phyloP scores from a whole-genome alignment of 1,140 invertebrate genomes.

The Anastrepha ludens region DNA sequence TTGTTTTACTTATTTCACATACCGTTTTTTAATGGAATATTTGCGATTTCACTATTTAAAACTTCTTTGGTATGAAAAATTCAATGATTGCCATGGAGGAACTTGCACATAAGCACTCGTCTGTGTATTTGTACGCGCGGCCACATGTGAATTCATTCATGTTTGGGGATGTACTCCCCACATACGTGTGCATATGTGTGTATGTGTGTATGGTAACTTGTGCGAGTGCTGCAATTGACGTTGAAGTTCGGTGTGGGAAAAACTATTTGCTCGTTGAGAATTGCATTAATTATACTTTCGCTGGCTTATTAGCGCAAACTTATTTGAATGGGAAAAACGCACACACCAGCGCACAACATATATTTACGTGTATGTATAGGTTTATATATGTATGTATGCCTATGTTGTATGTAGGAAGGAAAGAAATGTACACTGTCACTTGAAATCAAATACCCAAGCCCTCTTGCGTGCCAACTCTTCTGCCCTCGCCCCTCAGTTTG shows the following conservation, averaged over 20 bases:
- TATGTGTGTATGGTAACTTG: background rate
- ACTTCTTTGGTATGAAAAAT: no score
- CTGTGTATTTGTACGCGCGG: no score
- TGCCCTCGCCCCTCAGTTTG: background rate
- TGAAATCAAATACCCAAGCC: slow-evolving; percentile 29
- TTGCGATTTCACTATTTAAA: no score
- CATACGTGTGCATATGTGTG: background rate
- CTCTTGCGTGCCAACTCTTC: background rate
- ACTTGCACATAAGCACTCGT: no score
- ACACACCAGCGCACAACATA: background rate
- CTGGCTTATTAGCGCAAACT: slow-evolving; percentile 17
- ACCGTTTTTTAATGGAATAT: no score
- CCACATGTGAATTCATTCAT: background rate
- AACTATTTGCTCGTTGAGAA: background rate
- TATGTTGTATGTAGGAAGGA: background rate
- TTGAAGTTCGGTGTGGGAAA: slow-evolving; percentile 13
- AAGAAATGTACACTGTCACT: slow-evolving; percentile 1
- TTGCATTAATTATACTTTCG: slow-evolving; percentile 35
- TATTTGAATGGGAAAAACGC: slow-evolving; percentile 26
- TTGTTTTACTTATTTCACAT: background rate
- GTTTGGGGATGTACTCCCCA: background rate
- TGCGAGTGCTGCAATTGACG: background rate
- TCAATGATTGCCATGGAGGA: no score
- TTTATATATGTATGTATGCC: background rate
- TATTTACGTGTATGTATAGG: background rate